A percentile compares a stretch with the other conserved stretches of the same genome.
These are phyloP conservation scores for Chirona hameri DNA, from an alignment of 2,888 invertebrate species.

Conservation along the genomic window DNA sequence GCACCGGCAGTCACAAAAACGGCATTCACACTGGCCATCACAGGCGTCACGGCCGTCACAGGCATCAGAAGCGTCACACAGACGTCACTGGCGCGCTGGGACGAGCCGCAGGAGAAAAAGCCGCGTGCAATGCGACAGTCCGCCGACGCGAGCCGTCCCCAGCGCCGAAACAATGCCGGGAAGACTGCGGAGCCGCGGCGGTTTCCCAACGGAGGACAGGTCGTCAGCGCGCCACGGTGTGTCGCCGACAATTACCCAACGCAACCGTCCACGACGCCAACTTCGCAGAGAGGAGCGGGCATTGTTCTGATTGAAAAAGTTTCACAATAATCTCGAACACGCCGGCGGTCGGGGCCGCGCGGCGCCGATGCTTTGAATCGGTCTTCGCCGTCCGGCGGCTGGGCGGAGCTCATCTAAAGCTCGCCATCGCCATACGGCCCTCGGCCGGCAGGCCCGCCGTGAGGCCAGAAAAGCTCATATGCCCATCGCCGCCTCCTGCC, in stretches of 20 bases:
- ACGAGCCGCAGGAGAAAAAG: background rate
- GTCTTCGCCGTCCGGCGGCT: background rate
- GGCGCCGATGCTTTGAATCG: background rate
- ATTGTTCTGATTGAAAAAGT: constrained; percentile 27
- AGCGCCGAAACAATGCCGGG: constrained; percentile 2
- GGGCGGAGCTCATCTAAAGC: no score
- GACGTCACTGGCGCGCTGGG: background rate
- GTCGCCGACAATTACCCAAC: background rate
- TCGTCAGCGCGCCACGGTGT: background rate
- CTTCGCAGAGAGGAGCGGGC: background rate
- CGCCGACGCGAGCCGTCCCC: background rate
- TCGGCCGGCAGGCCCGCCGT: background rate
- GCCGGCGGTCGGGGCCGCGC: background rate
- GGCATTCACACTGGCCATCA: background rate
- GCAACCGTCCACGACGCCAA: background rate
- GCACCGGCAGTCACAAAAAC: background rate
- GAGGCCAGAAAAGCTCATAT: background rate
- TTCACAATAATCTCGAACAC: background rate
- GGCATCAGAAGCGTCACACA: no score
- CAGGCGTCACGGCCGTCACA: background rate
- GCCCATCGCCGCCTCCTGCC: background rate
- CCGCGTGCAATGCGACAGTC: background rate
- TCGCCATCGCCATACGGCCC: no score
- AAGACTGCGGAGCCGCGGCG: background rate
- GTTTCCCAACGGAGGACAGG: background rate